These are phyloP conservation scores for Parazoanthus atlanticus DNA, from an alignment of 92 coral and sea anemone species.

Conservation along the genomic window DNA sequence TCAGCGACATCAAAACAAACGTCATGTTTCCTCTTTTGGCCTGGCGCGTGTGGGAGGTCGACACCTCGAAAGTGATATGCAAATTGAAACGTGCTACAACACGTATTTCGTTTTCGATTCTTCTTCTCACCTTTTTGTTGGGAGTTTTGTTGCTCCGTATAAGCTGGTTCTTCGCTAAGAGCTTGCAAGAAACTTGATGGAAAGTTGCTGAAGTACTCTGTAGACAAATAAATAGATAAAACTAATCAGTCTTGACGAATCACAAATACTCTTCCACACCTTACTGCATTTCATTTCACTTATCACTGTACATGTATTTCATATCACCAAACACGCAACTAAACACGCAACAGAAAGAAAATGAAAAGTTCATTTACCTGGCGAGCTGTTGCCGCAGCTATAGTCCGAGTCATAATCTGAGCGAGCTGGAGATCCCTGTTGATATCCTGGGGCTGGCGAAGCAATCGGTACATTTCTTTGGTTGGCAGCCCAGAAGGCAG, in stretches of 20 bases:
- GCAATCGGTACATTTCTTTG: slow-evolving; percentile 67
- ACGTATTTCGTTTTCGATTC: slow-evolving; percentile 18
- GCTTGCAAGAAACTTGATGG: not conserved
- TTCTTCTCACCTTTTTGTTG: not conserved
- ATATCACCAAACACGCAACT: too few relatives aligned
- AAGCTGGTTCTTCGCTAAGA: not conserved
- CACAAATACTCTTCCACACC: not conserved
- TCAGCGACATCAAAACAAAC: not conserved
- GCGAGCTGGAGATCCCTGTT: slow-evolving; percentile 9
- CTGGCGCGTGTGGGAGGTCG: slow-evolving; percentile 13
- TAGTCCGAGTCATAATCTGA: slow-evolving; percentile 24
- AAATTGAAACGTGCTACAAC: slow-evolving; percentile 42
- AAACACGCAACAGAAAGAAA: too few relatives aligned
- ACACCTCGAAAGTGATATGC: slow-evolving; percentile 39
- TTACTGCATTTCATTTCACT: not conserved
- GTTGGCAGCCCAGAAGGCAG: slow-evolving; percentile 47
- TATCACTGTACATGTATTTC: not conserved
- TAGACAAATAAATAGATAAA: not conserved
- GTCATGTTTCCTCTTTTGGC: slow-evolving; percentile 31
- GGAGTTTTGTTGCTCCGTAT: not conserved
- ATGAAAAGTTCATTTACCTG: slow-evolving; percentile 11
- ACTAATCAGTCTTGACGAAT: not conserved
- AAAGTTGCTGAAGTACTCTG: not conserved
- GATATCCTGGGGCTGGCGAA: slow-evolving; percentile 52
- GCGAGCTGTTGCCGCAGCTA: slow-evolving; percentile 2